These are phyloP conservation scores for Siniperca knerii DNA, from an alignment of 2,113 vertebrate genomes.

Conservation along the genomic window DNA sequence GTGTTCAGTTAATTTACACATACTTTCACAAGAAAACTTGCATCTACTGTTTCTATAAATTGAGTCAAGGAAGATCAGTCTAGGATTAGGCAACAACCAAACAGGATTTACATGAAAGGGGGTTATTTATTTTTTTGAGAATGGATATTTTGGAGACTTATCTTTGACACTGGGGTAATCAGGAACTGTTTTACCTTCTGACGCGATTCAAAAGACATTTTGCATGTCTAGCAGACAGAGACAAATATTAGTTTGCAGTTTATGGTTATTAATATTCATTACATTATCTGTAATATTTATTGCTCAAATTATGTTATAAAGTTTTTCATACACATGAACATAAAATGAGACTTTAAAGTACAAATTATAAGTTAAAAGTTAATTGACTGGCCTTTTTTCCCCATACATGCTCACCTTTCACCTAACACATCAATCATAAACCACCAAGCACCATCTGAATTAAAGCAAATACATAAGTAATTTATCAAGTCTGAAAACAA, in stretches of 20 bases:
- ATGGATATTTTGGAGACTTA: not conserved
- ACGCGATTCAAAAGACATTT: slow-evolving; percentile 21
- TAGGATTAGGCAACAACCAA: slow-evolving; percentile 9
- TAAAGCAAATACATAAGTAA: slow-evolving; percentile 19
- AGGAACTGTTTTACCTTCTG: not conserved
- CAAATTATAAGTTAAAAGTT: slow-evolving; percentile 16
- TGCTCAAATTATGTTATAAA: slow-evolving; percentile 57
- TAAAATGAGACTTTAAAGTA: slow-evolving; percentile 28
- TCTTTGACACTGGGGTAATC: not conserved
- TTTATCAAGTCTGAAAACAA: not conserved
- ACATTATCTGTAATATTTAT: slow-evolving; percentile 53
- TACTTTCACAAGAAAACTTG: slow-evolving; percentile 10
- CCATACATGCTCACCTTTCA: not conserved
- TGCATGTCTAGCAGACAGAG: not conserved
- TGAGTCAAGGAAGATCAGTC: slow-evolving; percentile 22
- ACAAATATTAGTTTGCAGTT: slow-evolving; percentile 38
- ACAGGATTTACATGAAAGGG: slow-evolving; percentile 21
- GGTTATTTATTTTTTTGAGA: not conserved
- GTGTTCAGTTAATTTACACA: slow-evolving; percentile 10
- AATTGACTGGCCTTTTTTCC: not conserved
- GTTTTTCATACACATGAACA: slow-evolving; percentile 19
- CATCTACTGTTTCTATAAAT: slow-evolving; percentile 6
- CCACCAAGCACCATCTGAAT: slow-evolving; percentile 39
- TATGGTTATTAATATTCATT: slow-evolving; percentile 18
- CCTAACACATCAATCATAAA: slow-evolving; percentile 12